Evolutionary conservation across 2,113 vertebrate genomes (phyloP).

Genomic region (Alaudala cheleensis): DNA sequence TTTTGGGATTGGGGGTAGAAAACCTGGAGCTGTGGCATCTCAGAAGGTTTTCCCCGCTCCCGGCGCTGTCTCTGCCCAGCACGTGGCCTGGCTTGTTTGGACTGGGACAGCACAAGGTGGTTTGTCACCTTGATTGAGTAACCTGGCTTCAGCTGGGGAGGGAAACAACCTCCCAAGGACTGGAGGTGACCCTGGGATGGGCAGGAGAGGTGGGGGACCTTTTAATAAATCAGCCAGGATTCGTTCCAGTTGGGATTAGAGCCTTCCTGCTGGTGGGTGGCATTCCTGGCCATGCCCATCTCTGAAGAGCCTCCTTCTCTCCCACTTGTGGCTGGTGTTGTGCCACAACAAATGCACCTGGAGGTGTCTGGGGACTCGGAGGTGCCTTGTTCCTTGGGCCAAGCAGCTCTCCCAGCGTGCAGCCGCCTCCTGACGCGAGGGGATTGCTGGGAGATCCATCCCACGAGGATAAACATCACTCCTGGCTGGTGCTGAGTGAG

Average conservation of each 20-base stretch:
- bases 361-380: neutral
- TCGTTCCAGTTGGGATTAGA: neutral
- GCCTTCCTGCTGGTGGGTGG: neutral
- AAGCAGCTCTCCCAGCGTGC: neutral
- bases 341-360: neutral
- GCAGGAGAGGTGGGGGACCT: too few relatives aligned
- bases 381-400: neutral
- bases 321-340: neutral
- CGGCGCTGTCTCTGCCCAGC: accelerated
- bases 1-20: accelerated
- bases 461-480: neutral
- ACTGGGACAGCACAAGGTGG: neutral
- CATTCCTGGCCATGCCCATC: neutral
- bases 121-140: neutral
- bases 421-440: neutral
- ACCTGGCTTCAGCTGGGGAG: neutral
- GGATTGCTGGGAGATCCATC: neutral
- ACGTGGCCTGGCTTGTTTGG: neutral
- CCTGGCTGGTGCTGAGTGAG: neutral
- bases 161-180: neutral
- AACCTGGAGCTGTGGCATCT: neutral
- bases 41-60: neutral
- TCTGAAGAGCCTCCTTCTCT: neutral
- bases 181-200: neutral
- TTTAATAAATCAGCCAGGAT: neutral